phyloP scores from a whole-genome alignment of 2,113 vertebrate genomes.

The Podarcis cretensis region DNA sequence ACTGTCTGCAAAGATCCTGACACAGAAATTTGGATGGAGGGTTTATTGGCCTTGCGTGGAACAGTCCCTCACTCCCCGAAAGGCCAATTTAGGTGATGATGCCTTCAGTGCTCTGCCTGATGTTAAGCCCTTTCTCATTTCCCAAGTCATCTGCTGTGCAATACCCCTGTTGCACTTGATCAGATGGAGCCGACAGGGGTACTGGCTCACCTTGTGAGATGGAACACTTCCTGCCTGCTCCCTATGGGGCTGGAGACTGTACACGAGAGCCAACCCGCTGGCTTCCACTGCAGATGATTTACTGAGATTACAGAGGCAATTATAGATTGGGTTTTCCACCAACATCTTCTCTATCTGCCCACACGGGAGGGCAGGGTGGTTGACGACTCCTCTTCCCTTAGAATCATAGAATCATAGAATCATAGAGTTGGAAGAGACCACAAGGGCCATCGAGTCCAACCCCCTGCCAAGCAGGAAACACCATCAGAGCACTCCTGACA shows the following conservation, averaged over 20 bases:
- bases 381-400: neutral
- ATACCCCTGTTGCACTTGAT: slow-evolving; percentile 15
- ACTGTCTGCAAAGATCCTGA: neutral
- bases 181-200: slow-evolving; percentile 4
- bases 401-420: too few relatives aligned
- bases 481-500: too few relatives aligned
- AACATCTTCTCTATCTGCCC: neutral
- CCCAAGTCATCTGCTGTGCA: slow-evolving; percentile 40
- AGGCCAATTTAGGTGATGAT: slow-evolving; percentile 40
- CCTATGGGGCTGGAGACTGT: slow-evolving; percentile 1
- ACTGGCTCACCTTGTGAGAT: neutral
- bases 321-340: neutral
- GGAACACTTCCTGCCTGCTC: slow-evolving; percentile 20
- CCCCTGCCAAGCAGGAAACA: too few relatives aligned
- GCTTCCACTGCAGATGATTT: neutral
- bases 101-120: neutral
- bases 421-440: too few relatives aligned
- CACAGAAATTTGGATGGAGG: neutral
- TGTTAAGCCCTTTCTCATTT: slow-evolving; percentile 48
- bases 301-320: slow-evolving; percentile 29
- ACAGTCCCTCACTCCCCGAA: neutral
- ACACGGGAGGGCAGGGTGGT: neutral
- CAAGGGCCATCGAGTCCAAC: too few relatives aligned
- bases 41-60: neutral
- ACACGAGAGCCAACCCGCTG: slow-evolving; percentile 26